phyloP scores from a whole-genome alignment of 2,888 invertebrate genomes.

The Ochropacha duplaris region DNA sequence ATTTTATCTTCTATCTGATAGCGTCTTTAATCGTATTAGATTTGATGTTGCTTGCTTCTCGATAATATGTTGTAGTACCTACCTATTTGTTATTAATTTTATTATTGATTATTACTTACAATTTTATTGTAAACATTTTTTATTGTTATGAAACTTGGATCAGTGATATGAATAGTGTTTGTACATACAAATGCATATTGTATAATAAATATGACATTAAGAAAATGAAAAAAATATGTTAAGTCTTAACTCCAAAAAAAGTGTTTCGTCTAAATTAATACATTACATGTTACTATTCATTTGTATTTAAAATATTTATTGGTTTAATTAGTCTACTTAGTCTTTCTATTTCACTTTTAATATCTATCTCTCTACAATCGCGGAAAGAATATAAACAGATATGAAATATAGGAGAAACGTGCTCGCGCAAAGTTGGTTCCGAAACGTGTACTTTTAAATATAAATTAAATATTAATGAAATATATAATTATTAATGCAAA shows the following conservation, averaged over 20 bases:
- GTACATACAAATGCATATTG: slow-evolving; percentile 30
- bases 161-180: slow-evolving; percentile 35
- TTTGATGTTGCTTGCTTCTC: slow-evolving; percentile 40
- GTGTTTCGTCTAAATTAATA: slow-evolving; percentile 30
- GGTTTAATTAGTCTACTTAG: slow-evolving; percentile 32
- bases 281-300: slow-evolving; percentile 23
- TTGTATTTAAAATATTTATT: slow-evolving; percentile 23
- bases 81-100: slow-evolving; percentile 52
- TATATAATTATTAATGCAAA: slow-evolving; percentile 35
- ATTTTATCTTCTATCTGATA: slow-evolving; percentile 10
- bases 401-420: slow-evolving; percentile 33
- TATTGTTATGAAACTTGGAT: slow-evolving; percentile 29
- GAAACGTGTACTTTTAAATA: slow-evolving; percentile 33
- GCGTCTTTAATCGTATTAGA: slow-evolving; percentile 30
- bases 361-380: slow-evolving; percentile 47
- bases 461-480: slow-evolving; percentile 25
- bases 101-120: slow-evolving; percentile 36
- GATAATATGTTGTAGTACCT: slow-evolving; percentile 42
- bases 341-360: slow-evolving; percentile 30
- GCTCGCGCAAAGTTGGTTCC: slow-evolving; percentile 31
- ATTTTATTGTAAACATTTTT: slow-evolving; percentile 39
- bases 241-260: slow-evolving; percentile 44
- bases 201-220: slow-evolving; percentile 36
- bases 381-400: slow-evolving; percentile 20
- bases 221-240: slow-evolving; percentile 45